These are phyloP conservation scores for Labeo rohita DNA, from an alignment of 2,113 vertebrate genomes.

Conservation along the genomic window DNA sequence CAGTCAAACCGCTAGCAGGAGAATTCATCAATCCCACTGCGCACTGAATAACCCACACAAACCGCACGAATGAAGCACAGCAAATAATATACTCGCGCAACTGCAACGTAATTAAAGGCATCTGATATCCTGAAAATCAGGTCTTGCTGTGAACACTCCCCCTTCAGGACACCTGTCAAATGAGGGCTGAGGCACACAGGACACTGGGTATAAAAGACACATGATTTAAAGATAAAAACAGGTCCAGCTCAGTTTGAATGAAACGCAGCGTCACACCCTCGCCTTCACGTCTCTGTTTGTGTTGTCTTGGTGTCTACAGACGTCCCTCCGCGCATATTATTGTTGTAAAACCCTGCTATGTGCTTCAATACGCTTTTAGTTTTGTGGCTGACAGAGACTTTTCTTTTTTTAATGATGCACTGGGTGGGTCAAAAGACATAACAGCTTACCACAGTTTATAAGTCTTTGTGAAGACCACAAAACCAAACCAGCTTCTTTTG, in stretches of 20 bases:
- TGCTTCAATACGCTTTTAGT: neutral
- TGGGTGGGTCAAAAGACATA: neutral
- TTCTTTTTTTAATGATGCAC: neutral
- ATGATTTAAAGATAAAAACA: neutral
- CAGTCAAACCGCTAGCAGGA: neutral
- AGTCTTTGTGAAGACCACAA: neutral
- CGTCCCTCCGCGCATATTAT: neutral
- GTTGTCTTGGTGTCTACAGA: neutral
- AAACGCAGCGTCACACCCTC: conserved; percentile 7
- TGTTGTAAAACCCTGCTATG: neutral
- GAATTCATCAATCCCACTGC: neutral
- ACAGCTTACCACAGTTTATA: neutral
- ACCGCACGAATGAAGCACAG: neutral
- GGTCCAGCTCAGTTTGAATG: neutral
- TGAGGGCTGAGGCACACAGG: conserved; percentile 24
- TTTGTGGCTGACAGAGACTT: neutral
- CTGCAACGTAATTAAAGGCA: neutral
- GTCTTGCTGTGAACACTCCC: conserved; percentile 10
- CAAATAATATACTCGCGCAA: neutral
- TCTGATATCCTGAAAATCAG: conserved; percentile 7
- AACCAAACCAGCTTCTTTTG: neutral
- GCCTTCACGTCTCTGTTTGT: neutral
- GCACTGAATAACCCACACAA: neutral
- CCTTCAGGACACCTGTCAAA: conserved; percentile 37
- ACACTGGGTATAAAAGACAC: neutral